Conservation (phyloP, 1,140 invertebrate species). For the Drosophila quadrilineata region DNA sequence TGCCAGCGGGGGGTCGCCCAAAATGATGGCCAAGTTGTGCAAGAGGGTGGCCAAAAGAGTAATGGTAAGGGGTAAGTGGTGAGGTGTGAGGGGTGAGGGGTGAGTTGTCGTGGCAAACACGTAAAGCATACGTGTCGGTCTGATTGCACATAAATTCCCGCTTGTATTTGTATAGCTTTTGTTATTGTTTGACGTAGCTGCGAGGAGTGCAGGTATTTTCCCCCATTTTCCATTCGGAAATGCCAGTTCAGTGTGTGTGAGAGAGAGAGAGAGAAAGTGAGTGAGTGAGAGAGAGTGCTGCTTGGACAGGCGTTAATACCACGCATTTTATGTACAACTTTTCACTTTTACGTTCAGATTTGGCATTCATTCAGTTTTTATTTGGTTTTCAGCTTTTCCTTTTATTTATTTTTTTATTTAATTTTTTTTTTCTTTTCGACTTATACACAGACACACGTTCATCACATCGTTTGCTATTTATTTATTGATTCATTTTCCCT, state of each 20-base stretch:
- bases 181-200: not conserved
- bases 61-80: not conserved
- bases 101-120: constrained; percentile 32
- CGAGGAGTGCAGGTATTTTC: constrained; percentile 14
- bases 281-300: not conserved
- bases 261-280: not conserved
- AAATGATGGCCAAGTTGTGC: constrained; percentile 43
- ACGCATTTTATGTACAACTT: constrained; percentile 76
- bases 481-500: too few relatives aligned
- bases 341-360: constrained; percentile 75
- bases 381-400: constrained; percentile 60
- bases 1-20: constrained; percentile 49
- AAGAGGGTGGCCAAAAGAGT: not conserved
- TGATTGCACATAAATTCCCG: constrained; percentile 74
- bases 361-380: constrained; percentile 56
- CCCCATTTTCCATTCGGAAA: constrained; percentile 36
- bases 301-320: constrained; percentile 61
- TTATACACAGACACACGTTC: too few relatives aligned
- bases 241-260: not conserved
- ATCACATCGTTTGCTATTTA: constrained; percentile 13
- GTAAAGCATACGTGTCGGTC: constrained; percentile 68
- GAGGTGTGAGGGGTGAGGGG: not conserved
- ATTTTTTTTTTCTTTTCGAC: constrained; percentile 8
- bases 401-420: constrained; percentile 19
- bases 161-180: constrained; percentile 11